A percentile compares a stretch with the other conserved stretches of the same genome.
Evolutionary conservation across 1,140 invertebrate species (phyloP).

Genomic region (Holotrichia oblita): DNA sequence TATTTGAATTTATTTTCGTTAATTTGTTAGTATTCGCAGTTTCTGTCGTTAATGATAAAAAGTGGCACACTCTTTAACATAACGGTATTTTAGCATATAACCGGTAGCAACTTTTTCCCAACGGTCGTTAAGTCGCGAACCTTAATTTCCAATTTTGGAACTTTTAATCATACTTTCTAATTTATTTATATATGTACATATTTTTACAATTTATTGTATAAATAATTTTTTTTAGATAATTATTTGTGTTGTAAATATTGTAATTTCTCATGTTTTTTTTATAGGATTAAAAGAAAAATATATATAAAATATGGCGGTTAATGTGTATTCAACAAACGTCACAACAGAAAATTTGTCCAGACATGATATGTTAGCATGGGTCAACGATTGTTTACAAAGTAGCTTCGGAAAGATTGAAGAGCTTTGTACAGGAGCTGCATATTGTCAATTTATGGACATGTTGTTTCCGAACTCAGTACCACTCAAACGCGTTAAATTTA

Average conservation of each 20-base stretch:
- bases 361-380: constrained; percentile 98
- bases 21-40: no score
- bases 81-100: constrained; percentile 35
- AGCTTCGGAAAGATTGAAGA: constrained; percentile 98
- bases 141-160: constrained; percentile 29
- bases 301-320: constrained; percentile 69
- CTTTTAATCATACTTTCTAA: constrained; percentile 44
- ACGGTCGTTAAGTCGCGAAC: constrained; percentile 32
- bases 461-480: constrained; percentile 94
- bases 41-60: not conserved
- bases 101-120: constrained; percentile 38
- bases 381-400: constrained; percentile 95
- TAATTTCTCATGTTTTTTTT: constrained; percentile 23
- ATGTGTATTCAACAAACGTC: constrained; percentile 98
- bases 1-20: no score
- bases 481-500: constrained; percentile 97
- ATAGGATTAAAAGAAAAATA: constrained; percentile 9
- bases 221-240: constrained; percentile 31
- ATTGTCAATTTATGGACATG: constrained; percentile 99
- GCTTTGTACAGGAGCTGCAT: constrained; percentile 95
- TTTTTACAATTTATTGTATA: constrained; percentile 16
- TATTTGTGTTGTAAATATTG: constrained; percentile 37
- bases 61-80: not conserved
- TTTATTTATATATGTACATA: constrained; percentile 38
- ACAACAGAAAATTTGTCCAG: constrained; percentile 97